Evolutionary conservation across 2,888 invertebrate species (phyloP).

Genomic region (Sicus ferrugineus): DNA sequence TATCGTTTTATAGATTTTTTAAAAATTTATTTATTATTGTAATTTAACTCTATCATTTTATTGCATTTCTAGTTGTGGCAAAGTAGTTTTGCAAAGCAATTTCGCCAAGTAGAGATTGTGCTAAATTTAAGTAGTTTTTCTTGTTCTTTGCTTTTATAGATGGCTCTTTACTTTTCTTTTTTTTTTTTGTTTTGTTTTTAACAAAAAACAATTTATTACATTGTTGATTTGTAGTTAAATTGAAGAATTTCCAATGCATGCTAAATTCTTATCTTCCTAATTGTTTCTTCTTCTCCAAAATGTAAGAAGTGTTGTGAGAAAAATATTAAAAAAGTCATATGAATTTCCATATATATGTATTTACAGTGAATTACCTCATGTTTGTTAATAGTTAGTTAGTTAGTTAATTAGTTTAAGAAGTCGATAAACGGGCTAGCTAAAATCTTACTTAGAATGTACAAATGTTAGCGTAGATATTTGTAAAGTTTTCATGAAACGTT

Average conservation of each 20-base stretch:
- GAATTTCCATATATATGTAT: conserved; percentile 17
- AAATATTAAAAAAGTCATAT: conserved; percentile 22
- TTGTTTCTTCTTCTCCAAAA: conserved; percentile 5
- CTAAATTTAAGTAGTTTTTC: background rate
- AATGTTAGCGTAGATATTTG: background rate
- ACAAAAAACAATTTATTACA: conserved; percentile 4
- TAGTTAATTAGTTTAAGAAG: conserved; percentile 20
- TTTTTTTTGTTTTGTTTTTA: too few species aligned
- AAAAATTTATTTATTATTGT: background rate
- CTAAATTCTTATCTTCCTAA: background rate
- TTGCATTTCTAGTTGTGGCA: background rate
- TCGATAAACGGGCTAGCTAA: conserved; percentile 21
- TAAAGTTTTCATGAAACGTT: background rate
- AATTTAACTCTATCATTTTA: background rate
- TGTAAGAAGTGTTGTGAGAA: conserved; percentile 32
- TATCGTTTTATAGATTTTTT: background rate
- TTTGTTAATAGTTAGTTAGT: too few species aligned
- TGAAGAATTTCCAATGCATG: background rate
- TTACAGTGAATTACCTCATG: conserved; percentile 31
- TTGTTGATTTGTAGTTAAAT: conserved; percentile 3
- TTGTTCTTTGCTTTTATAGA: too few species aligned
- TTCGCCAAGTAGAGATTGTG: background rate
- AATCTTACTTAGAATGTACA: conserved; percentile 10
- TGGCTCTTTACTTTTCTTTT: too few species aligned
- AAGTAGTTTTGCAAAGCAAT: background rate